Evolutionary conservation across 2,797 vertebrate species (phyloP), one percentile per base, ranked within the genome.

Genomic region (Kryptopterus vitreolus): DNA sequence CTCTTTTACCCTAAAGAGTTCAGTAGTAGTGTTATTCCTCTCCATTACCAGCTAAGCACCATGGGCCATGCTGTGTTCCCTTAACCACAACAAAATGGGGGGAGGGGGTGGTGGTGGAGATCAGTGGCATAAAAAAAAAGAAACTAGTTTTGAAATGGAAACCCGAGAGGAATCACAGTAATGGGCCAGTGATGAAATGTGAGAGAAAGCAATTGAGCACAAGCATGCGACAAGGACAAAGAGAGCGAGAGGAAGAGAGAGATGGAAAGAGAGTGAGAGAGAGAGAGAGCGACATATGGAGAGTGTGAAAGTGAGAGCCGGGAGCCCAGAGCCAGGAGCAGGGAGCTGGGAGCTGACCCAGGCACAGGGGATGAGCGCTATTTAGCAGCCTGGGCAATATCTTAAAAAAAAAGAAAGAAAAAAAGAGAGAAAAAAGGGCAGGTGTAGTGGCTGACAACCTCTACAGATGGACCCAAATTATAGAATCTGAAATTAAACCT

Each of bases 151-250:
- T 81, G 79, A 70, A 76, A 82, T 78, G 83, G 84, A 87, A 84
- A 86, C 79, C 79, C 79, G 80, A 84, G 81, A 83, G 82, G 79
- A 87, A 79, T 83, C 76, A 68, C 70, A 83, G 79, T 83, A 86
- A 84, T 84, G 82, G 82, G 78, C 70, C 82, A 83, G 74, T 85
- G 85, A 86, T 87, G 85, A 87, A 84, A 88, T 85, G 80, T 78
- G 83, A 87, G 87, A 87, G 85, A 87, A 87, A 86, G 85, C 82
- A 84, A 83, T 87, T 85, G 83, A 88, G 86, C 31, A 35, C 70
- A 84, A 82, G 87, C 81, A 74, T 77, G 86, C 68, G 78, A 81
- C 77, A 85, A 85, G 82, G 84, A 83, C 79, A 87, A 70, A 70
- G 26, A 69, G 75, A 84, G 69, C 38, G 38, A 43, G 38, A 43